Base-by-base conservation (phyloP, 2,113 vertebrate species). In the Platichthys flesus region DNA sequence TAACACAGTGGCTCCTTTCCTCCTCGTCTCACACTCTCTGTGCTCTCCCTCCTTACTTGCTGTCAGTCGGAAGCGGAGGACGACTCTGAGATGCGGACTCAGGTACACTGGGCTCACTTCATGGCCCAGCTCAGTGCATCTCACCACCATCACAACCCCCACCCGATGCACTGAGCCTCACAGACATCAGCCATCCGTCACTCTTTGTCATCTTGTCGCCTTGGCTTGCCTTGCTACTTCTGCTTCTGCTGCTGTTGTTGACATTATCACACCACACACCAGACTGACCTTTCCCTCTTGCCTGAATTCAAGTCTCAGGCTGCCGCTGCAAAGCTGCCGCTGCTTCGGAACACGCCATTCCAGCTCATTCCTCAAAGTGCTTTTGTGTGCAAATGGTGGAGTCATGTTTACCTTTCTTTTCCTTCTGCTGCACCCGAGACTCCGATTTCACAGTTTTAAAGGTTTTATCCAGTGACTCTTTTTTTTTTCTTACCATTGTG, bases 41-140 rank as follows among this genome's bases (percentile, higher is more conserved):
- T 82, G 45, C 42, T 82, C 73, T 76, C 54, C 76, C 71, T 70
- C 64, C 74, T 91, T 89, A 84, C 88, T 18, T 18, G 93, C 95
- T 86, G 90, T 81, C 95, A 99, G 98, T 99, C 98, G 89, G 98
- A 99, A 81, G 95, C 95, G 84, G 98, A 99, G 78, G 98, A 99
- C 60, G 96, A 98, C 83, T 90, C 90, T 75, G 93, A 94, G 92
- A 95, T 96, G 95, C 93, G 90, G 88, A 93, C 88, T 83, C 92
- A 84, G 93, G 93, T 94, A 94, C 71, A 76, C 73, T 24, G 67
- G 81, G 71, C 79, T 76, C 47, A 16, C 61, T 74, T 61, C 9
- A 5, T 23, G 66, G 51, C 77, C 77, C 74, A 14, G 76, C 82
- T 90, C 81, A 67, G 78, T 85, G 88, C 90, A 85, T 86, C 74